Base-by-base conservation (phyloP, 1,140 invertebrate species). In the Cherax destructor region DNA sequence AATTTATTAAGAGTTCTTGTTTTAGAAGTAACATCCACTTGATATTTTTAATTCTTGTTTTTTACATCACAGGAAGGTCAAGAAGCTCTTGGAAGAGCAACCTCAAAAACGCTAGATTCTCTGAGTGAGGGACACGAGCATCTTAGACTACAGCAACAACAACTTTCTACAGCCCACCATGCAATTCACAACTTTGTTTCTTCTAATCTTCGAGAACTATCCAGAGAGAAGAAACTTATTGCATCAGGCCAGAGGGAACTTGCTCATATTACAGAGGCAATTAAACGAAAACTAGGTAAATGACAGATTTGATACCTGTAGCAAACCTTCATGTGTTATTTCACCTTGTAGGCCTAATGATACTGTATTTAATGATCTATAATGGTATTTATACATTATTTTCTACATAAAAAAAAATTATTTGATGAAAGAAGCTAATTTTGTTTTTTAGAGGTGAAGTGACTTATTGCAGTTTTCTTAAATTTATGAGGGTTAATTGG, bases 171-270 rank as follows among this genome's bases (percentile, higher is more conserved):
- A 56, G 95, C 96, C 10, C 96, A 96, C 91, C 91, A 94, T 21
- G 93, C 92, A 21, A 94, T 96, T 49, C 94, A 96, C 92, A 94
- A 95, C 56, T 94, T 95, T 21, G 94, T 96, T 3, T 94, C 95
- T 9, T 93, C 94, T 65, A 96, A 96, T 94, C 94, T 96, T 69
- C 94, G 94, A 86, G 94, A 96, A 56, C 94, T 97, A 18, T 94
- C 94, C 7, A 94, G 95, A 85, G 96, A 97, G 94, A 96, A 96
- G 93, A 94, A 95, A 47, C 92, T 96, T 7, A 96, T 96, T 93
- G 94, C 95, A 74, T 93, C 95, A 49, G 96, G 96, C 24, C 96
- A 96, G 90, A 93, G 94, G 87, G 95, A 96, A 92, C 93, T 97
- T 4, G 94, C 95, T 59, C 52, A 93, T 11, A 95, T 96, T 95